A percentile compares a stretch with the other conserved stretches of the same genome.
Conservation (phyloP, 92 coral and sea anemone species). For the Phymanthus crucifer region DNA sequence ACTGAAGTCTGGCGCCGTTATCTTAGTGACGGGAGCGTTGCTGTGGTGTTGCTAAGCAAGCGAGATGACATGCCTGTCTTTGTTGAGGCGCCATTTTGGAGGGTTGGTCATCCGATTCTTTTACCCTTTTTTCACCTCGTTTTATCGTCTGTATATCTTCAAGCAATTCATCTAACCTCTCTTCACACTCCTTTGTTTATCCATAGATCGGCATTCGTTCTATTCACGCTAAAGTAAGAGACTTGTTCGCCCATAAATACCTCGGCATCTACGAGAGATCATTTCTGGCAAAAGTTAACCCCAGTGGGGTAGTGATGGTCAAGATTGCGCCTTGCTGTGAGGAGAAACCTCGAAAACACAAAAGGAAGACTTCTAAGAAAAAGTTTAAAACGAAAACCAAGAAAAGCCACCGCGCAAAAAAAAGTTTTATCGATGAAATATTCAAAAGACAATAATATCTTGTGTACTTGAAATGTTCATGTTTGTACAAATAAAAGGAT, state of each 20-base stretch:
- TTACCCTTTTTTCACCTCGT: background rate
- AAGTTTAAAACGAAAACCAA: background rate
- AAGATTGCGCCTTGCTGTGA: constrained; percentile 37
- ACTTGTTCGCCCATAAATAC: constrained; percentile 63
- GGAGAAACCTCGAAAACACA: background rate
- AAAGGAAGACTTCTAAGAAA: background rate
- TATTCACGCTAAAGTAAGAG: constrained; percentile 54
- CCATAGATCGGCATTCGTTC: constrained; percentile 66
- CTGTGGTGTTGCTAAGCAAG: constrained; percentile 85
- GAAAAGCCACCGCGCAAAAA: background rate
- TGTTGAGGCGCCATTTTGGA: constrained; percentile 72
- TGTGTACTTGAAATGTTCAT: too few relatives aligned
- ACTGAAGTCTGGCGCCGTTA: constrained; percentile 88
- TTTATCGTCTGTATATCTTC: background rate
- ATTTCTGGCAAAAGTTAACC: constrained; percentile 76
- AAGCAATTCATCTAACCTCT: background rate
- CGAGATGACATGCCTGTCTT: constrained; percentile 80
- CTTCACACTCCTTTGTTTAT: background rate
- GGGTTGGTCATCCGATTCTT: constrained; percentile 34
- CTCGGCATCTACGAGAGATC: constrained; percentile 56
- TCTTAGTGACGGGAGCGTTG: constrained; percentile 67
- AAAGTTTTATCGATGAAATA: background rate
- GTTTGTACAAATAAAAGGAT: too few relatives aligned
- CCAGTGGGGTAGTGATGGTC: constrained; percentile 89
- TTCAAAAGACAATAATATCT: background rate